Evolutionary conservation across 2,888 invertebrate genomes (phyloP), one percentile per base, ranked within the genome.

Genomic region (Stenolophus ochropezus): DNA sequence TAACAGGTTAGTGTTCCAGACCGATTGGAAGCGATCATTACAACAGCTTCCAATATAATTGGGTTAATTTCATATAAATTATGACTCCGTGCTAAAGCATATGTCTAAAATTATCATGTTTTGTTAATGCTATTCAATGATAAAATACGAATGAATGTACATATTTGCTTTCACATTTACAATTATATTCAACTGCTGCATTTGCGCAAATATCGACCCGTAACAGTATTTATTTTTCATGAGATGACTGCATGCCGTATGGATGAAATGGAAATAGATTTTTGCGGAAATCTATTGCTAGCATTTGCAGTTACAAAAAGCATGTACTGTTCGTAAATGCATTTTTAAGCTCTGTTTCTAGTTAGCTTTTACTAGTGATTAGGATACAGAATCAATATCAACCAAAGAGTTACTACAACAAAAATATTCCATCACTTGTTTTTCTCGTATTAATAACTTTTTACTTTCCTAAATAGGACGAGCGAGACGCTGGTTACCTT

Each of bases 71-170:
- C 56, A 56, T 20, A 56, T 56, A 56, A 56, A 56, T 61, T 61
- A 61, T 61, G n/a, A 25, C 25, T 25, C 25, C 61, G 61, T 61
- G 61, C 61, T 5, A 61, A 61, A 61, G 25, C 23, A 61, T 21
- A 61, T 61, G 61, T 61, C 61, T 61, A 61, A 61, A 61, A 61
- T 25, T 61, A 61, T 61, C 61, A 23, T 14, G 23, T 25, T 61
- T 56, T 56, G 56, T 56, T 56, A 56, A 21, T 20, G 56, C 18
- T 20, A 56, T 56, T 20, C 20, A 56, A 21, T 20, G 56, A 56
- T 42, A 42, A 42, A 42, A 42, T 18, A 56, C 56, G 11, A 56
- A 21, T 20, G 56, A 18, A 21, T 20, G 56, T 56, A 20, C 5
- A 56, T 56, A 56, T 56, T 56, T 56, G 21, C 20, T 56, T 56